phyloP scores from a whole-genome alignment of 2,888 invertebrate species.

The Lasioglossum figueresi region DNA sequence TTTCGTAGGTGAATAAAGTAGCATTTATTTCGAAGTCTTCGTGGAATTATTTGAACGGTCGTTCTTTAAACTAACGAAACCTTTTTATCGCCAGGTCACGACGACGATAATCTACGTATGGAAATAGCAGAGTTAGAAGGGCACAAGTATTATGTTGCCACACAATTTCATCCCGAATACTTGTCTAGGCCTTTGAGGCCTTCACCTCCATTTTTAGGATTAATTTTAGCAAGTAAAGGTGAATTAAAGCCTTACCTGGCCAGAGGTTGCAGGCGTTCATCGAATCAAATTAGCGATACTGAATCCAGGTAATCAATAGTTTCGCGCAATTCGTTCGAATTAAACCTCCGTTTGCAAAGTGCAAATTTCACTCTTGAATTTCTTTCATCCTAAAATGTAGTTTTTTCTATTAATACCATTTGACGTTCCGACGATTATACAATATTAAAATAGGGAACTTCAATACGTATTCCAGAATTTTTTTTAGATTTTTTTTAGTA shows the following conservation, averaged over 20 bases:
- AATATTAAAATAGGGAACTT: too few species aligned
- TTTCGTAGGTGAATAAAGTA: constrained; percentile 90
- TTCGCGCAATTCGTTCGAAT: not conserved
- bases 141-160: constrained; percentile 97
- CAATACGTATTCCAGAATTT: too few species aligned
- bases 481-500: too few species aligned
- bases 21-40: not conserved
- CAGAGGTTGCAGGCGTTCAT: constrained; percentile 90
- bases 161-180: constrained; percentile 99
- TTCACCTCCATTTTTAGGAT: constrained; percentile 97
- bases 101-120: constrained; percentile 94
- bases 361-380: too few species aligned
- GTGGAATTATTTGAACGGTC: not conserved
- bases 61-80: not conserved
- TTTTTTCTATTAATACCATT: too few species aligned
- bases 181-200: constrained; percentile 95
- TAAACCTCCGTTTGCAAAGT: too few species aligned
- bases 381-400: too few species aligned
- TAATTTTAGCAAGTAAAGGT: constrained; percentile 95
- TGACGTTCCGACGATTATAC: too few species aligned
- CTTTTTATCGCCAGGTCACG: constrained; percentile 85
- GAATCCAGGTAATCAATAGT: constrained; percentile 86
- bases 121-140: constrained; percentile 94
- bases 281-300: constrained; percentile 90
- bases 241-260: constrained; percentile 90